Evolutionary conservation across 2,797 vertebrate genomes (phyloP), one percentile per base, ranked within the genome.

Genomic region (Micropoecilia bifurca): DNA sequence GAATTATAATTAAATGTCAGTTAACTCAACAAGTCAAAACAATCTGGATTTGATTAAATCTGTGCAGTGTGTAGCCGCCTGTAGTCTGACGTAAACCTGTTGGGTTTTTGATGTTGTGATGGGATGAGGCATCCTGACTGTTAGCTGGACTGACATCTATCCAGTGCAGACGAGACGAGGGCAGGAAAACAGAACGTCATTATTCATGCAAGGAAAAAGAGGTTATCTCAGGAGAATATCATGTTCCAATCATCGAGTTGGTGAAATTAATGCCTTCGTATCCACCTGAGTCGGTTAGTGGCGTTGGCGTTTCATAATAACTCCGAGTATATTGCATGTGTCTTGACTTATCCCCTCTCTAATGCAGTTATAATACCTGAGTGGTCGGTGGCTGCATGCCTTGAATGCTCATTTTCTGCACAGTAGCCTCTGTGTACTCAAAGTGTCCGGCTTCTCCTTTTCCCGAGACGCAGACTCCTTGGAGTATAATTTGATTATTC

Each of bases 401-500:
- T 86, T 88, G 90, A 91, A 94, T 93, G 90, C 88, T 92, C 84
- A 91, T 90, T 90, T 80, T 78, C 90, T 89, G 83, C 89, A 92
- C 90, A 90, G 82, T 90, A 77, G 85, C 87, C 88, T 88, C 89
- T 88, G 89, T 92, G 91, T 91, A 73, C 88, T 89, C 87, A 73
- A 77, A 85, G 85, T 77, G 87, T 89, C 87, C 88, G 33, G 84
- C 89, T 86, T 82, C 76, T 82, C 83, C 83, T 83, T 86, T 77
- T 80, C 87, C 79, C 45, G 87, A 78, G 73, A 88, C 87, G 80
- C 86, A 85, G 86, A 91, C 85, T 88, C 91, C 85, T 87, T 77
- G 72, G 84, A 86, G 90, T 75, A 80, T 94, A 92, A 95, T 95
- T 93, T 92, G 89, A 95, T 95, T 94, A 93, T 92, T 92, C 89